phyloP scores from a whole-genome alignment of 1,140 invertebrate species.

The Onthophagus taurus region DNA sequence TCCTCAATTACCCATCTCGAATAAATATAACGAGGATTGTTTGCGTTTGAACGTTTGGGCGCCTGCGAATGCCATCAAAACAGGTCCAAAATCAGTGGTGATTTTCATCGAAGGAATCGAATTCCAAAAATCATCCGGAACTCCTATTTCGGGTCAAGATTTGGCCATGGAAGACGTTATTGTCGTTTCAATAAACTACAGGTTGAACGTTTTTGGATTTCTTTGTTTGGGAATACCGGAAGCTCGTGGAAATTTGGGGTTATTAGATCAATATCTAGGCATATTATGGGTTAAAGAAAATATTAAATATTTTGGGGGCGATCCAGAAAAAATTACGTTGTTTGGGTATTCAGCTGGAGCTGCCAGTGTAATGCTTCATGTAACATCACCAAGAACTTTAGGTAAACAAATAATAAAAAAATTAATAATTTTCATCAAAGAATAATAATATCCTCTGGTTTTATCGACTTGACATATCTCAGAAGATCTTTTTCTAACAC shows the following conservation, averaged over 20 bases:
- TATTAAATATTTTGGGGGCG: constrained; percentile 61
- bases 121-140: constrained; percentile 22
- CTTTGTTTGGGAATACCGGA: constrained; percentile 50
- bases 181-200: constrained; percentile 53
- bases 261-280: constrained; percentile 62
- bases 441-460: not conserved
- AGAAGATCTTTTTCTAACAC: no score
- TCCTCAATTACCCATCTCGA: constrained; percentile 21
- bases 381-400: constrained; percentile 48
- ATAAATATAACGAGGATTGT: constrained; percentile 24
- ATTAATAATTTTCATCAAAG: not conserved
- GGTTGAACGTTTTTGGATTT: constrained; percentile 59
- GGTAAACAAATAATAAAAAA: constrained; percentile 34
- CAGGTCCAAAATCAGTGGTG: constrained; percentile 22
- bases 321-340: constrained; percentile 56
- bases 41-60: constrained; percentile 28
- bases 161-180: constrained; percentile 54
- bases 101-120: constrained; percentile 29
- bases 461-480: not conserved
- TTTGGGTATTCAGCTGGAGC: constrained; percentile 59
- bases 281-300: constrained; percentile 63
- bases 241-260: constrained; percentile 57
- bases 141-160: constrained; percentile 51
- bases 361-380: constrained; percentile 48
- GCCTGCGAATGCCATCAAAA: constrained; percentile 1